Conservation (phyloP, 2,888 invertebrate genomes). For the Notodonta ziczac region DNA sequence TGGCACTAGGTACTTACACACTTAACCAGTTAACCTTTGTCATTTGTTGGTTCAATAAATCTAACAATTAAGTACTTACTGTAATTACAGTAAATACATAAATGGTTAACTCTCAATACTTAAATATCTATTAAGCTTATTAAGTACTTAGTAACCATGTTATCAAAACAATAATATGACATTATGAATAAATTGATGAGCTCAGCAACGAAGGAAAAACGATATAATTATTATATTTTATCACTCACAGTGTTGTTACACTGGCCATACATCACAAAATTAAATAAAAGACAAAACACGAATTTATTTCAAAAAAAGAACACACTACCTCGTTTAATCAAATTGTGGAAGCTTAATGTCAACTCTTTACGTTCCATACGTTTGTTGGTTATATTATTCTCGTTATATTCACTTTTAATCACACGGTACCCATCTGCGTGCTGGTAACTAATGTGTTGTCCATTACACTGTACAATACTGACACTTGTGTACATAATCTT, state of each 20-base stretch:
- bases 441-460: slow-evolving; percentile 70
- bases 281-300: slow-evolving; percentile 20
- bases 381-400: slow-evolving; percentile 49
- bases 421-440: slow-evolving; percentile 59
- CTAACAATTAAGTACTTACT: neutral
- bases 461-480: slow-evolving; percentile 68
- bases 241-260: slow-evolving; percentile 27
- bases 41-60: neutral
- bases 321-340: slow-evolving; percentile 76
- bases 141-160: too few species aligned
- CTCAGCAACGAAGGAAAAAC: neutral
- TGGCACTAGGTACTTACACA: neutral
- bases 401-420: slow-evolving; percentile 45
- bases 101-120: too few species aligned
- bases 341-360: slow-evolving; percentile 79
- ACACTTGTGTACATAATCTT: slow-evolving; percentile 82
- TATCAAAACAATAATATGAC: too few species aligned
- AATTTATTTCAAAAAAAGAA: slow-evolving; percentile 40
- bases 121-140: too few species aligned
- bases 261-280: slow-evolving; percentile 22
- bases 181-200: too few species aligned
- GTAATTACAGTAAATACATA: too few species aligned
- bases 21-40: neutral
- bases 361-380: slow-evolving; percentile 77
- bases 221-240: neutral